Percentiles rank a stretch among this genome's conserved stretches.
Evolutionary conservation across 2,113 vertebrate genomes (phyloP).

Genomic region (Anguilla rostrata): DNA sequence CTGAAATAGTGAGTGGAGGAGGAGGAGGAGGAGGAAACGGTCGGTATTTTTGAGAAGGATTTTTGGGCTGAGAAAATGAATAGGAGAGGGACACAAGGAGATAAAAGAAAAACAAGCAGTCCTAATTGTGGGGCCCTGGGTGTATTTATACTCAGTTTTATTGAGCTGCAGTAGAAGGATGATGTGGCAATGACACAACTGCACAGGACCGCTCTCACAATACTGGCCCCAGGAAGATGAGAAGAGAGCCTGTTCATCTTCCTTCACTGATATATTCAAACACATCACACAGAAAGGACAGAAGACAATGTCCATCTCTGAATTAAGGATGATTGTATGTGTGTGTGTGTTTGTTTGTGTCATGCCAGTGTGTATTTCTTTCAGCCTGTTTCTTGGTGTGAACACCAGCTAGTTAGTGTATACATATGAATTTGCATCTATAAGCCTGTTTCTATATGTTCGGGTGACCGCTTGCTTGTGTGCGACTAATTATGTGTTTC

Average conservation of each 20-base stretch:
- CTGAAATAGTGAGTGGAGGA: neutral
- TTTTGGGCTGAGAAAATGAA: neutral
- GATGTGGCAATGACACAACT: slow-evolving; percentile 48
- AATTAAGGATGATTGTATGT: neutral
- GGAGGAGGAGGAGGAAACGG: neutral
- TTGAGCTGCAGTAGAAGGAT: slow-evolving; percentile 57
- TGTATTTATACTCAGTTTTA: slow-evolving; percentile 61
- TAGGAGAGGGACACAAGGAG: neutral
- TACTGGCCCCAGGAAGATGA: neutral
- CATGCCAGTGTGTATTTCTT: slow-evolving; percentile 27
- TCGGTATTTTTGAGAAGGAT: neutral
- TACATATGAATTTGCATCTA: no score
- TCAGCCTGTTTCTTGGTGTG: no score
- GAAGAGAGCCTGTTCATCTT: neutral
- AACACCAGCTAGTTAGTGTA: no score
- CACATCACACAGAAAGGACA: neutral
- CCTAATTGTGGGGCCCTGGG: slow-evolving; percentile 55
- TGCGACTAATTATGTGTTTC: no score
- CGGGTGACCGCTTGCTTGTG: no score
- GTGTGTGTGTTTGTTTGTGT: slow-evolving; percentile 17
- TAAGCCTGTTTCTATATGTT: no score
- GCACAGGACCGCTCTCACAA: slow-evolving; percentile 19
- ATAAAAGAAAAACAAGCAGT: slow-evolving; percentile 41
- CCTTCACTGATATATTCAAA: neutral
- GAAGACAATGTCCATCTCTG: neutral